Percentiles rank a stretch among this genome's conserved stretches.
These are phyloP conservation scores for Hypomecis punctinalis DNA, from an alignment of 2,888 invertebrate species.

Conservation along the genomic window DNA sequence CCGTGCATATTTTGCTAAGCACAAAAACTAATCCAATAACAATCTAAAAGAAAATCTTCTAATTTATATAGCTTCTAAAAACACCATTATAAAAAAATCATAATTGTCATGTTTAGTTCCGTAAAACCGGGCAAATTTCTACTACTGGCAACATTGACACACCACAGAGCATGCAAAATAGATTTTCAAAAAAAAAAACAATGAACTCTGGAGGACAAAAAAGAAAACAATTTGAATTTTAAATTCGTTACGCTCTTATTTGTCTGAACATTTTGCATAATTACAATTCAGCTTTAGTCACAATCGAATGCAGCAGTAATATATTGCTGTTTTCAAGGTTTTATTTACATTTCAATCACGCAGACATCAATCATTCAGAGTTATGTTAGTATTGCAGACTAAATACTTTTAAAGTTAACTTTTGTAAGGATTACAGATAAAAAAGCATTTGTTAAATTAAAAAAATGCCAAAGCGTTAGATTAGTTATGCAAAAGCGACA, in stretches of 20 bases:
- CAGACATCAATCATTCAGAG: slow-evolving; percentile 72
- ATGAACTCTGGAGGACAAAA: slow-evolving; percentile 8
- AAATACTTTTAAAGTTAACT: slow-evolving; percentile 37
- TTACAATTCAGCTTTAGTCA: slow-evolving; percentile 55
- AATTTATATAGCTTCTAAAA: slow-evolving; percentile 2
- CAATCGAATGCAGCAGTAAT: slow-evolving; percentile 58
- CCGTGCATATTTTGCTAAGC: slow-evolving; percentile 62
- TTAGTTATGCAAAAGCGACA: slow-evolving; percentile 48
- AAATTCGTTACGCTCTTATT: slow-evolving; percentile 45
- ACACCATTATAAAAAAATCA: background rate
- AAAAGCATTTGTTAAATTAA: slow-evolving; percentile 44
- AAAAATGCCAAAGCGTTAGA: slow-evolving; percentile 43
- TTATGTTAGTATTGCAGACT: slow-evolving; percentile 46
- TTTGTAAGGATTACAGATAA: slow-evolving; percentile 39
- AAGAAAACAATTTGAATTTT: slow-evolving; percentile 56
- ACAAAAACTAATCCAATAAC: slow-evolving; percentile 1
- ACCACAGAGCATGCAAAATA: slow-evolving; percentile 43
- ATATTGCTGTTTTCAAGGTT: slow-evolving; percentile 53
- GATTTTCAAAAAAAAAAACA: slow-evolving; percentile 44
- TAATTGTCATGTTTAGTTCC: background rate
- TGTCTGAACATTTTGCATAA: slow-evolving; percentile 20
- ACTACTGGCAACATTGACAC: slow-evolving; percentile 32
- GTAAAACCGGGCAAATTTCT: background rate
- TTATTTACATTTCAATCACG: slow-evolving; percentile 57
- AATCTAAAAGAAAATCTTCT: slow-evolving; percentile 2